Conservation (phyloP, 2,113 vertebrate genomes). For the Pseudopodoces humilis region DNA sequence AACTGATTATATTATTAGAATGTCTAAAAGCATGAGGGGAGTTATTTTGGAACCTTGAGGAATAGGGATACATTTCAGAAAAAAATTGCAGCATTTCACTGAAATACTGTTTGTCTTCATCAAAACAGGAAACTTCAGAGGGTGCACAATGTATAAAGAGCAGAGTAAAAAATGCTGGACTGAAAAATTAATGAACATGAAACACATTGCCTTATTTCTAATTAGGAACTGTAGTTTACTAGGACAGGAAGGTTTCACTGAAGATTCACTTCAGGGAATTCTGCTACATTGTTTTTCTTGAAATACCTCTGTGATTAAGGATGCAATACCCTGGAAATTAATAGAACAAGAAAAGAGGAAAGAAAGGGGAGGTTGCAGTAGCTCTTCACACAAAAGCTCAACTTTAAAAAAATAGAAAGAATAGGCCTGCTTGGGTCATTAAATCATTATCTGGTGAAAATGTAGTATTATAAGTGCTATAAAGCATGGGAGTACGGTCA, state of each 20-base stretch:
- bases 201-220: conserved; percentile 26
- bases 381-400: not conserved
- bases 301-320: conserved; percentile 7
- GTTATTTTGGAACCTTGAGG: not conserved
- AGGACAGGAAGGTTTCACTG: not conserved
- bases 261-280: conserved; percentile 21
- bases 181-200: conserved; percentile 35
- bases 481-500: not conserved
- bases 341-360: not conserved
- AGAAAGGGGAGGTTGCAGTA: not conserved
- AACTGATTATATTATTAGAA: not conserved
- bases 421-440: not conserved
- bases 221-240: not conserved
- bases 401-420: not conserved
- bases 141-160: not conserved
- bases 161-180: not conserved
- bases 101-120: not conserved
- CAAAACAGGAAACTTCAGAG: conserved; percentile 4
- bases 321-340: not conserved
- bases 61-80: not conserved
- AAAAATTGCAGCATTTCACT: not conserved
- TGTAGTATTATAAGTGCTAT: not conserved
- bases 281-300: not conserved
- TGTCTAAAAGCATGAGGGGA: not conserved
- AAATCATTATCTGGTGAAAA: not conserved